phyloP scores from a whole-genome alignment of 2,797 vertebrate species.

The Limnodromus scolopaceus region DNA sequence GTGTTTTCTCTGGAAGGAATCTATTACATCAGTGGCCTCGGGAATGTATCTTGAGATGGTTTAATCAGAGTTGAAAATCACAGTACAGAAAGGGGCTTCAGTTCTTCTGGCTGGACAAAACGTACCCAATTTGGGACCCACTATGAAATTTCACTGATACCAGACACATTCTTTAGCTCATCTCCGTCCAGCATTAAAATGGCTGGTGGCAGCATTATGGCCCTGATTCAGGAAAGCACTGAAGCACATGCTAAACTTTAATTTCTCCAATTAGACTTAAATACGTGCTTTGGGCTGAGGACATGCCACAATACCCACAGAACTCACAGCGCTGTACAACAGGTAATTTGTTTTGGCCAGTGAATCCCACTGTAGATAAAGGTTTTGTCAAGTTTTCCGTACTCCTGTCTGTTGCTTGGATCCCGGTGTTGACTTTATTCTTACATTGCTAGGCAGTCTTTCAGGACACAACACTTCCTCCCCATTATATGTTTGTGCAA shows the following conservation, averaged over 20 bases:
- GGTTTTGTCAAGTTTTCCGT: not conserved
- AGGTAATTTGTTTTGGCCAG: constrained; percentile 18
- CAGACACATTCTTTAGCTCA: not conserved
- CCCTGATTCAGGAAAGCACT: not conserved
- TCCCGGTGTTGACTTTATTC: not conserved
- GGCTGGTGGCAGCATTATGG: not conserved
- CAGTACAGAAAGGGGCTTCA: constrained; percentile 64
- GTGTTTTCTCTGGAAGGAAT: constrained; percentile 63
- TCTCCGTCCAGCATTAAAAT: fast-evolving
- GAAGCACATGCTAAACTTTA: not conserved
- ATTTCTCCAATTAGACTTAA: constrained; percentile 36
- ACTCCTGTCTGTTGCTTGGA: not conserved
- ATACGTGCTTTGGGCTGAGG: not conserved
- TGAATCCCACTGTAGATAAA: not conserved
- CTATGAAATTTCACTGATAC: not conserved
- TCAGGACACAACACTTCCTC: not conserved
- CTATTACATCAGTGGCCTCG: constrained; percentile 46
- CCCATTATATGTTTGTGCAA: not conserved
- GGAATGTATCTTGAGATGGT: constrained; percentile 37
- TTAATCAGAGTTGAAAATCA: constrained; percentile 51
- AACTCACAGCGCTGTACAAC: not conserved
- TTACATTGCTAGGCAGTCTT: not conserved
- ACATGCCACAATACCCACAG: constrained; percentile 7
- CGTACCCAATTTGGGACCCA: not conserved
- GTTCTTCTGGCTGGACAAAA: constrained; percentile 50